Evolutionary conservation across 2,888 invertebrate species (phyloP), one percentile per base, ranked within the genome.

Genomic region (Choreutis nemorana): DNA sequence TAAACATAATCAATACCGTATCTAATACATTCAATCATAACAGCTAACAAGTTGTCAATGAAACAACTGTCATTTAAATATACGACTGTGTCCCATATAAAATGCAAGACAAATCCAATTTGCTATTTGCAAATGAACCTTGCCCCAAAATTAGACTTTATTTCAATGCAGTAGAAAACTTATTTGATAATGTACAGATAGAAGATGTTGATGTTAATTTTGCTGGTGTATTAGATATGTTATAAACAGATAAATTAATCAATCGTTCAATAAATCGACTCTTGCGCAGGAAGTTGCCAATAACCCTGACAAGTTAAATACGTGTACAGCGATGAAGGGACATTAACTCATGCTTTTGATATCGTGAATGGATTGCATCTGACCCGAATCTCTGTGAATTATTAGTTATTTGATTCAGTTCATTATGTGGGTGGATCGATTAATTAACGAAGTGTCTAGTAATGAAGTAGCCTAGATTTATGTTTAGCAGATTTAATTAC

Each of bases 231-330:
- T 8, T 11, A 9, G n/a, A 9, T 13, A 10, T 20, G 11, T 8
- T 13, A 23, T 10, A 29, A 32, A 33, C 28, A 28, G 15, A 34
- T 21, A 10, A 18, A 34, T 28, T 27, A 34, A 34, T 34, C 34
- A 30, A 24, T 33, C 29, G 14, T 23, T 14, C n/a, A 13, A 29
- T 10, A 25, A 20, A 28, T 20, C 28, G 11, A 22, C 20, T 12
- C 10, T 31, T 10, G 14, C 14, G 10, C 18, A 29, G 33, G 33
- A 33, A 33, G 33, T 14, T 30, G 30, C 16, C 23, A 30, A 30
- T 30, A 21, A 11, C 10, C 16, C 18, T 29, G 14, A 18, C 23
- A 29, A 14, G 26, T 26, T 25, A 8, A 13, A 14, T 25, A 25
- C 25, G 11, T 14, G 14, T 18, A 29, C 16, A 36, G 21, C 14